Conservation (phyloP, 2,113 vertebrate species). For the Nestor notabilis region DNA sequence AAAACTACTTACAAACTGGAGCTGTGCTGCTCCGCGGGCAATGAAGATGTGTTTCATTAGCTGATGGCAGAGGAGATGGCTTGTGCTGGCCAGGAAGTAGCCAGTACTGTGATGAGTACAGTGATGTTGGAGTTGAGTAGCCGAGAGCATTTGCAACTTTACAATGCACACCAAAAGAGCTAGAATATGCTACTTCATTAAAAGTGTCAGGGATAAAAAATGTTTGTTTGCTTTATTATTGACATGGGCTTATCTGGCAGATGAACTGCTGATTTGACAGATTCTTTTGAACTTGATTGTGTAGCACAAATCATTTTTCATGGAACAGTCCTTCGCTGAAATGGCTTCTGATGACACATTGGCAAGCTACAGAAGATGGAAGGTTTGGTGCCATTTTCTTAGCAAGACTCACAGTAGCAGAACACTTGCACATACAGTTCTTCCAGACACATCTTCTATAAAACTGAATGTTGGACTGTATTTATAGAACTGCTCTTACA, state of each 20-base stretch:
- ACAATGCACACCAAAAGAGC: neutral
- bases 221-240: neutral
- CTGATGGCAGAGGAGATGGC: neutral
- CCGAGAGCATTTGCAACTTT: neutral
- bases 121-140: neutral
- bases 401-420: conserved; percentile 5
- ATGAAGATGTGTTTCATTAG: neutral
- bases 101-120: neutral
- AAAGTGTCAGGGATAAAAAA: neutral
- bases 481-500: conserved; percentile 61
- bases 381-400: conserved; percentile 27
- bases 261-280: neutral
- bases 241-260: neutral
- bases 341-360: neutral
- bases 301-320: neutral
- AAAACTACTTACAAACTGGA: neutral
- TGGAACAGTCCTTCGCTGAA: neutral
- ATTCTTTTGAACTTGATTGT: neutral
- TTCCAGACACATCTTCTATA: conserved; percentile 10
- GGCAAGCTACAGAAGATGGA: neutral
- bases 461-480: conserved; percentile 4
- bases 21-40: neutral
- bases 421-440: neutral
- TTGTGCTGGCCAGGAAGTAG: neutral
- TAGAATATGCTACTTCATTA: neutral